These are phyloP conservation scores for Conomelus anceps DNA, from an alignment of 2,888 invertebrate genomes.

Conservation along the genomic window DNA sequence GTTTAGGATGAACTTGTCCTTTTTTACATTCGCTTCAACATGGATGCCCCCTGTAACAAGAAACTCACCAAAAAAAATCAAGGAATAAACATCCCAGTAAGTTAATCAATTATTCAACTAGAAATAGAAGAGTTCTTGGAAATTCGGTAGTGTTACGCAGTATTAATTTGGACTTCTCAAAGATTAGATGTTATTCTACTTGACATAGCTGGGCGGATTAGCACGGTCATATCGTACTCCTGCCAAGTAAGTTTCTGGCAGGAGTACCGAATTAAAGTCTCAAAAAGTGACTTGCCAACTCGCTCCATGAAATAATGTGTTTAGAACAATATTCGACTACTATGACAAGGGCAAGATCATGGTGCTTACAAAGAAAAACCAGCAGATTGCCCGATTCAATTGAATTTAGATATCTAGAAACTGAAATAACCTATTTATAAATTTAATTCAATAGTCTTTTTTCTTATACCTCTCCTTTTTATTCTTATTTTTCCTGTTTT, in stretches of 20 bases:
- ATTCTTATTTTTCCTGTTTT: too few relatives aligned
- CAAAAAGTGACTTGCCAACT: neutral
- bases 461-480: too few relatives aligned
- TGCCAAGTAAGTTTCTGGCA: neutral
- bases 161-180: neutral
- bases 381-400: too few relatives aligned
- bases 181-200: neutral
- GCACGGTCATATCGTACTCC: neutral
- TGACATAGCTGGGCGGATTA: neutral
- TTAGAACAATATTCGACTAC: neutral
- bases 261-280: neutral
- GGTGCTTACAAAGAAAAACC: neutral
- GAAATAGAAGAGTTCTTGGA: neutral
- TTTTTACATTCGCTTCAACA: too few relatives aligned
- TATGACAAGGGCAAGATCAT: neutral
- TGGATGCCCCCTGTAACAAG: too few relatives aligned
- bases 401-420: too few relatives aligned
- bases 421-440: too few relatives aligned
- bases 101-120: neutral
- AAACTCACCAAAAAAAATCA: too few relatives aligned
- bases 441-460: too few relatives aligned
- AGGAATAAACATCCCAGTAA: neutral
- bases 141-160: neutral
- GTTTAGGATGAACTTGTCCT: too few relatives aligned
- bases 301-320: neutral